Evolutionary conservation across 2,888 invertebrate genomes (phyloP), one percentile per base, ranked within the genome.

Genomic region (Agonopterix arenella): DNA sequence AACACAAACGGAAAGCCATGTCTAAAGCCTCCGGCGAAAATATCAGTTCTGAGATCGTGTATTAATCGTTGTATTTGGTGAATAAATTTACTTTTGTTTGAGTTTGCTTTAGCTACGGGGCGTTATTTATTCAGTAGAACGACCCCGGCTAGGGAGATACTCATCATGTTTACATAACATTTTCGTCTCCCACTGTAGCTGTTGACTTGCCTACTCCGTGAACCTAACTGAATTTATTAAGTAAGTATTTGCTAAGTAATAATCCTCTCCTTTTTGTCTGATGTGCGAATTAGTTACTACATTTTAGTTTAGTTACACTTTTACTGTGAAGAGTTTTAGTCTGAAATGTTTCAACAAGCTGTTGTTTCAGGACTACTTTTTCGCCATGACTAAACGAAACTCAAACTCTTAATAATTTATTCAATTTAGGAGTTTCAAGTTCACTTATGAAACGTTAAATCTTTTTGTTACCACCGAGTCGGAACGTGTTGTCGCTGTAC

Each of bases 1-100:
- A 44, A 52, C 47, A 49, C 52, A 52, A 45, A 44, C 38, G 13
- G 18, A 50, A 45, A 49, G 52, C 47, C 44, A 11, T 38, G 36
- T 9, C 13, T 42, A 45, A 37, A 37, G 37, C 58, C 57, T 60
- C 56, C 57, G 56, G 63, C 64, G 69, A 70, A 72, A 75, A 82
- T 78, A 80, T 84, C 82, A 80, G 79, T 81, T 79, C 69, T 61
- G 73, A 79, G 77, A 84, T 84, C 79, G 81, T 75, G 78, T 84
- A 84, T 84, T 86, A 86, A 85, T 86, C 84, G 84, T 72, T 72
- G 80, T 84, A 82, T 86, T 86, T 86, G 85, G 77, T 78, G 85
- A 86, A 86, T 86, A 85, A 84, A 88, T 86, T 85, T 84, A 78
- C 82, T 84, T 84, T 84, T 85, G 84, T 86, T 86, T 86, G 84